Conservation (phyloP, 2,797 vertebrate species). For the Leptodactylus fallax region DNA sequence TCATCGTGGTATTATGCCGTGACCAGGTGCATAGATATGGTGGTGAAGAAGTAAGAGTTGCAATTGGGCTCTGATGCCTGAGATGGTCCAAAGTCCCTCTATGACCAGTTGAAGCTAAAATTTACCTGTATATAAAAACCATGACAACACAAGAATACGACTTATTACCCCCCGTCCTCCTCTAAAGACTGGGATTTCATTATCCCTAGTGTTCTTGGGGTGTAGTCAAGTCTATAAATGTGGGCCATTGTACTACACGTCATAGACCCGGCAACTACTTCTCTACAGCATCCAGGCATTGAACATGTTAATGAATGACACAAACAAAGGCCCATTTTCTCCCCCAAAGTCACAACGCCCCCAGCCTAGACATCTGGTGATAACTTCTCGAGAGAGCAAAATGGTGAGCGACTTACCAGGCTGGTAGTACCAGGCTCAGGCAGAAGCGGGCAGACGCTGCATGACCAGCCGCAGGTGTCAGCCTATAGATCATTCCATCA, state of each 20-base stretch:
- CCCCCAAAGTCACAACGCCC: not conserved
- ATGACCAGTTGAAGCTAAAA: no score
- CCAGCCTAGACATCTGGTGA: slow-evolving; percentile 22
- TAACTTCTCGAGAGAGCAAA: not conserved
- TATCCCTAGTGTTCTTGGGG: not conserved
- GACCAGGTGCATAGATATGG: not conserved
- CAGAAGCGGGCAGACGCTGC: not conserved
- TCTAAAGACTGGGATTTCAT: not conserved
- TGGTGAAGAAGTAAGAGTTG: not conserved
- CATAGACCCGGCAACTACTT: not conserved
- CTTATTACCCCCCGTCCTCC: no score
- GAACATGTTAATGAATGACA: slow-evolving; percentile 1
- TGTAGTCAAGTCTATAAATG: not conserved
- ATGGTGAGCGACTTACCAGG: not conserved
- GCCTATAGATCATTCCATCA: not conserved
- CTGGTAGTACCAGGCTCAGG: slow-evolving; percentile 12
- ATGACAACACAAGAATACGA: no score
- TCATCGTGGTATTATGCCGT: not conserved
- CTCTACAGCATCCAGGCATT: not conserved
- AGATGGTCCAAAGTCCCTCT: no score
- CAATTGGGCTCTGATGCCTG: no score
- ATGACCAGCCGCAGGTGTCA: not conserved
- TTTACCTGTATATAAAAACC: no score
- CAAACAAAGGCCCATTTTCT: slow-evolving; percentile 31
- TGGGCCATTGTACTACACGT: not conserved